Evolutionary conservation across 2,888 invertebrate species (phyloP).

Genomic region (Sussaba pulchella): DNA sequence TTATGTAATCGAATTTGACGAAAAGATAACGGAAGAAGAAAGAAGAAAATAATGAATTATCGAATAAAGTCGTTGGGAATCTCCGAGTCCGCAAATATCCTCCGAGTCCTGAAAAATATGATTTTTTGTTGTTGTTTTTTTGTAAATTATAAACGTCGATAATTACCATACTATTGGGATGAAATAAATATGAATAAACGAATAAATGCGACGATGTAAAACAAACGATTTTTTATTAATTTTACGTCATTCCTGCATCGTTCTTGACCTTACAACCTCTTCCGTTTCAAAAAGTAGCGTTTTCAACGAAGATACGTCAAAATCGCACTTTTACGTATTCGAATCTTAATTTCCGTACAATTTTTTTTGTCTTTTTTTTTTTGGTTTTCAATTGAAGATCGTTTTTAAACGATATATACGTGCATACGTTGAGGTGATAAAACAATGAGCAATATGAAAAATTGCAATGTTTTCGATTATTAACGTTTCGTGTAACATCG

Average conservation of each 20-base stretch:
- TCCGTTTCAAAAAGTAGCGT: neutral
- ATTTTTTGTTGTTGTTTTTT: conserved; percentile 23
- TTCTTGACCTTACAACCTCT: conserved; percentile 23
- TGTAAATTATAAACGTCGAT: conserved; percentile 58
- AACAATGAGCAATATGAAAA: conserved; percentile 40
- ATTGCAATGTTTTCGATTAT: conserved; percentile 36
- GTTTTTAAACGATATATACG: neutral
- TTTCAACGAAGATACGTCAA: conserved; percentile 15
- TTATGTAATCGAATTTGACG: conserved; percentile 11
- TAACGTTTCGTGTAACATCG: conserved; percentile 21
- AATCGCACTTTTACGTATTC: conserved; percentile 6
- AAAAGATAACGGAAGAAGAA: conserved; percentile 1
- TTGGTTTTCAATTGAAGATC: neutral
- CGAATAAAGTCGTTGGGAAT: conserved; percentile 29
- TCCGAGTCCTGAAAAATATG: conserved; percentile 27
- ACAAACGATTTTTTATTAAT: conserved; percentile 33
- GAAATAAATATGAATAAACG: conserved; percentile 3
- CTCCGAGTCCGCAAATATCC: conserved; percentile 11
- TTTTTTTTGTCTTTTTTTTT: conserved; percentile 19
- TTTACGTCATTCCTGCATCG: neutral
- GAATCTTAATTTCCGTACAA: conserved; percentile 40
- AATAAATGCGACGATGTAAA: conserved; percentile 38
- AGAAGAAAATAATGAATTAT: conserved; percentile 15
- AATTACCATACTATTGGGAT: conserved; percentile 36
- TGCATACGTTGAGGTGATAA: conserved; percentile 27